Base-by-base conservation (phyloP, 2,113 vertebrate genomes). In the Eubucco bourcierii region DNA sequence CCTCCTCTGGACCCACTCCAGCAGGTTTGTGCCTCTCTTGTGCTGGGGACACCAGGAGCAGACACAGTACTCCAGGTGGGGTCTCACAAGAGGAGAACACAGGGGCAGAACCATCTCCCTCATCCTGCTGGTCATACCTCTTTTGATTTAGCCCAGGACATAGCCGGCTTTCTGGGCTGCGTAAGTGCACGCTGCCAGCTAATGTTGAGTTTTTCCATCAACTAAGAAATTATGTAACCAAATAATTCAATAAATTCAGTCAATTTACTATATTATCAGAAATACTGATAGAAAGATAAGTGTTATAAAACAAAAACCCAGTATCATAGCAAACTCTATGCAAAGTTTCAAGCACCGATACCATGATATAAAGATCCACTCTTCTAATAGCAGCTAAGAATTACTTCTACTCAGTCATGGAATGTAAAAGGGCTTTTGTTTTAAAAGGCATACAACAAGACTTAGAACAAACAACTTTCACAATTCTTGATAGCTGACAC, bases 371-470 rank as follows among this genome's bases (percentile, higher is more conserved):
- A 68, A 89, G 29, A 55, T 9, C 31, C 18, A 47, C 5, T 55
- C 68, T 78, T 64, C 14, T 58, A 25, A 20, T 5, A 41, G 28
- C 12, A 71, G 18, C 4, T 74, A 83, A 73, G 73, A 71, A 25
- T 52, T 63, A 70, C 4, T 29, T 27, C 31, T 56, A 16, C 1
- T 13, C 21, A 27, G 12, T 74, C 24, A 65, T 23, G 24, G 74
- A 63, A 60, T 1, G 2, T 12, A 79, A 61, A 65, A 60, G 7
- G 2, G 2, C 72, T 78, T 67, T 63, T 0, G 0, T 55, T 76
- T 63, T 61, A 58, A 79, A 78, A 39, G 13, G 47, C 34, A 53
- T 53, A 59, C 15, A 71, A 47, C 7, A 70, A 66, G 12, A 19
- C 9, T 83, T 67, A 20, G 44, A 65, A 50, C 8, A 74, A 23